These are phyloP conservation scores for Premnoplex brunnescens DNA, from an alignment of 2,797 vertebrate genomes.

Conservation along the genomic window DNA sequence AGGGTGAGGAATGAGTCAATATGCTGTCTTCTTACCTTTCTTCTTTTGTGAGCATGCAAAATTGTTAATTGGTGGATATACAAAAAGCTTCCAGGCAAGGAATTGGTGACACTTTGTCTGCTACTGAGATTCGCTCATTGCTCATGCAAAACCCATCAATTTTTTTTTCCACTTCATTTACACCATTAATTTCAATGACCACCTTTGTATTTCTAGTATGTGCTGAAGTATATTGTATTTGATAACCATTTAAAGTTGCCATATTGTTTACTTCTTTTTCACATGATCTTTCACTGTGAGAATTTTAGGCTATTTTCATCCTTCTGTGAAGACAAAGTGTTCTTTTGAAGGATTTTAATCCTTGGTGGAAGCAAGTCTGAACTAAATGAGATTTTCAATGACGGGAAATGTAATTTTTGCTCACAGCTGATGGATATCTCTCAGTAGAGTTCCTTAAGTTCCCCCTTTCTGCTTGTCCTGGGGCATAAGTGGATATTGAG, in stretches of 20 bases:
- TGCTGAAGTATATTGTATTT: neutral
- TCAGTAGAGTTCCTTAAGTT: conserved; percentile 31
- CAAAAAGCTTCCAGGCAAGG: neutral
- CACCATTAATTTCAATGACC: neutral
- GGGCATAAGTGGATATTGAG: conserved; percentile 42
- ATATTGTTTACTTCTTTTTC: neutral
- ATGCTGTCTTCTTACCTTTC: neutral
- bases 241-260: neutral
- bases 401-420: conserved; percentile 61
- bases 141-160: neutral
- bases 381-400: conserved; percentile 48
- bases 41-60: neutral
- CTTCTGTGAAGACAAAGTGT: conserved; percentile 37
- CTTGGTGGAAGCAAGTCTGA: conserved; percentile 55
- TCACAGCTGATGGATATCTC: conserved; percentile 56
- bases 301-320: conserved; percentile 39
- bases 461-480: conserved; percentile 29
- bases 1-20: neutral
- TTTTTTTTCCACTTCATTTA: neutral
- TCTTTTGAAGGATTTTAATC: conserved; percentile 56
- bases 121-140: neutral
- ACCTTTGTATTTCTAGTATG: neutral
- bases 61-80: neutral
- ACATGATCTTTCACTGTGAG: neutral
- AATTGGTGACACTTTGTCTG: neutral